Percentiles rank a stretch among this genome's conserved stretches.
Conservation (phyloP, 2,113 vertebrate species). For the Mormoops blainvillei region DNA sequence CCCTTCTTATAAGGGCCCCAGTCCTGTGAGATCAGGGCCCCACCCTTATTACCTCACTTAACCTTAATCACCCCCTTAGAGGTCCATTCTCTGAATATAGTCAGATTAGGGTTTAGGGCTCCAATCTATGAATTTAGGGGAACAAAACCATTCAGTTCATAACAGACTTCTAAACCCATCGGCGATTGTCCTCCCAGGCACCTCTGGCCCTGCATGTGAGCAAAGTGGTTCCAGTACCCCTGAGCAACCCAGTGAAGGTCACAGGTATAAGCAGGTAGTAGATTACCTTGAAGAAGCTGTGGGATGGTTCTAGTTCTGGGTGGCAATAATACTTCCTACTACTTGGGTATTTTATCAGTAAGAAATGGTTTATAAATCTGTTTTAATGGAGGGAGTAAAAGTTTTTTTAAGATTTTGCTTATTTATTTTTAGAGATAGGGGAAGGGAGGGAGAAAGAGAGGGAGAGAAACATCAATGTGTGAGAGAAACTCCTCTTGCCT, state of each 20-base stretch:
- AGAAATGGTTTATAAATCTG: neutral
- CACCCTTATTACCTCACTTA: neutral
- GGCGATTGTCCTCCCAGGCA: neutral
- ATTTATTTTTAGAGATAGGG: too few relatives aligned
- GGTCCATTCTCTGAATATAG: neutral
- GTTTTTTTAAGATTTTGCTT: too few relatives aligned
- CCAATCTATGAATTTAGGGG: neutral
- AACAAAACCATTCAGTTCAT: neutral
- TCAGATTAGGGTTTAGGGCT: neutral
- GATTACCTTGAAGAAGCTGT: neutral
- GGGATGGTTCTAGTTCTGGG: neutral
- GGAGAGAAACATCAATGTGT: too few relatives aligned
- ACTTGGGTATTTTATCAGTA: neutral
- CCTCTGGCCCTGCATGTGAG: neutral
- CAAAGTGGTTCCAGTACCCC: neutral
- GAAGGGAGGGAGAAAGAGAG: too few relatives aligned
- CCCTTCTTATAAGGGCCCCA: neutral
- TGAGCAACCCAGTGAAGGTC: neutral
- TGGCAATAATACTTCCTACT: neutral
- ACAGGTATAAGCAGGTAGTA: neutral
- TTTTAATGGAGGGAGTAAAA: neutral
- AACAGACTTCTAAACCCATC: neutral
- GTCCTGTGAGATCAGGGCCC: neutral
- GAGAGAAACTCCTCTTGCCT: too few relatives aligned
- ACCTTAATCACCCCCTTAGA: neutral